phyloP scores from a whole-genome alignment of 2,113 vertebrate species.

The Urocynchramus pylzowi region DNA sequence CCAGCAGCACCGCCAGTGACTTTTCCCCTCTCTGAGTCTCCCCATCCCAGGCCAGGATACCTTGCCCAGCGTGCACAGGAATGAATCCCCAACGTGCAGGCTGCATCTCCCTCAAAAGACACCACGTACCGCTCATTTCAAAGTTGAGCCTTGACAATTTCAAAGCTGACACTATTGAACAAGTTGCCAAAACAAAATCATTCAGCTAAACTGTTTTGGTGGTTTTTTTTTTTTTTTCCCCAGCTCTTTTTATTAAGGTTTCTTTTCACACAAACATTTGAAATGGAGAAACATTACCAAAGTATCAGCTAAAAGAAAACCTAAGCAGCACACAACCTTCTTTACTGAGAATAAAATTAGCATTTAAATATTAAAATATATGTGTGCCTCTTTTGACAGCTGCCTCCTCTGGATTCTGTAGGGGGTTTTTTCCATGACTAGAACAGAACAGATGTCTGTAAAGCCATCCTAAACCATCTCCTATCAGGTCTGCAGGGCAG shows the following conservation, averaged over 20 bases:
- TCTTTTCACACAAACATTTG: background rate
- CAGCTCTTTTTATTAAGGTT: background rate
- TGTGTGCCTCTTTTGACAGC: background rate
- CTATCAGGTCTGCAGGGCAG: background rate
- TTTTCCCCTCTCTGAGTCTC: background rate
- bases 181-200: constrained; percentile 43
- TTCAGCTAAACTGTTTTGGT: constrained; percentile 18
- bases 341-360: background rate
- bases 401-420: background rate
- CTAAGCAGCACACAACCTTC: background rate
- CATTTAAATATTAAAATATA: background rate
- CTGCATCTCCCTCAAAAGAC: background rate
- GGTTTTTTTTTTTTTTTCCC: background rate
- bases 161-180: constrained; percentile 13
- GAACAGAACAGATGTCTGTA: background rate
- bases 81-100: accelerated
- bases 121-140: background rate
- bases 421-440: background rate
- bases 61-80: background rate
- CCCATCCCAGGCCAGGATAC: background rate
- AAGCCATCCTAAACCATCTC: background rate
- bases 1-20: accelerated
- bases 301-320: background rate
- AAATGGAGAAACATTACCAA: background rate
- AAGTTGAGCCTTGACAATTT: background rate